Evolutionary conservation across 2,113 vertebrate species (phyloP), one percentile per base, ranked within the genome.

Genomic region (Sander vitreus): DNA sequence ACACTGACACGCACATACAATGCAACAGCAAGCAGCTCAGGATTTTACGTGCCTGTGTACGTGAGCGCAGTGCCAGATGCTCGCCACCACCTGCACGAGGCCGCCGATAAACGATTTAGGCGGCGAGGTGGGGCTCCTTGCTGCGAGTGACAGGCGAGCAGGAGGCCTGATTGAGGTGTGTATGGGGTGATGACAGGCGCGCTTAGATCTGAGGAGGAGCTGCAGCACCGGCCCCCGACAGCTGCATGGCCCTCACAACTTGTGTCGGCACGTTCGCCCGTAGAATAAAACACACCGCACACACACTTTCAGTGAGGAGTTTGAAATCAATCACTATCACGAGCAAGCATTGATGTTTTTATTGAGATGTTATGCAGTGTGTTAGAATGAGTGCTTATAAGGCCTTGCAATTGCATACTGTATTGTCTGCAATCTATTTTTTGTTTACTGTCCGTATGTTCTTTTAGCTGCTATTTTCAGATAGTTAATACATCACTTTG

Each of bases 91-190:
- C 91, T 94, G 94, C 87, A 84, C 71, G 19, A 21, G 80, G 73
- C 76, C 15, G 59, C 78, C 57, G 89, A 79, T 78, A 85, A 92
- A 85, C 55, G 76, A 63, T 91, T 88, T 84, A 70, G 68, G 79
- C 14, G 54, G 69, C 55, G 73, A 91, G 84, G 87, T 69, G 78
- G 54, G 88, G 92, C 88, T 90, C 18, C 72, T 18, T 2, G 63
- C 75, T 54, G 43, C 91, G 94, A 91, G 79, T 93, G 93, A 91
- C 92, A 78, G 92, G 64, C 65, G 50, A 91, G 90, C 91, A 93
- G 88, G 92, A 92, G 86, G 89, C 86, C 91, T 96, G 94, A 96
- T 88, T 93, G 94, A 96, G 90, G 91, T 85, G 90, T 92, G 85
- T 92, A 76, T 89, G 85, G 57, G 90, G 90, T 54, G 95, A 91